Base-by-base conservation (phyloP, 2,113 vertebrate species). In the Empidonax alnorum region DNA sequence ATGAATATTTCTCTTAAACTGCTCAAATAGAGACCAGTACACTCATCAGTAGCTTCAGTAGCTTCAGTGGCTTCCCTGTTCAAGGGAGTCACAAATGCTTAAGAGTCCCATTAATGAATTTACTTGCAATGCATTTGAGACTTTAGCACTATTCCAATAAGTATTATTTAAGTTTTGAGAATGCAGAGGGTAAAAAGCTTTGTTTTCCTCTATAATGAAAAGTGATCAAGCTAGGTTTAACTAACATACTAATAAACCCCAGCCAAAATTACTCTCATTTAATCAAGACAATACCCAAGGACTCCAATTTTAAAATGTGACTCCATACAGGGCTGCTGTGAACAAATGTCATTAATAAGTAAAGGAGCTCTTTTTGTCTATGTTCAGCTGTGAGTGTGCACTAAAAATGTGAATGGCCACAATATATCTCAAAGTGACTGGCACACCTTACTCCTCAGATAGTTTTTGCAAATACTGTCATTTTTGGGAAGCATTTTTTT, bases 1-100 rank as follows among this genome's bases (percentile, higher is more conserved):
- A 20, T 35, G 27, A 20, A 4, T 33, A 27, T 77, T 76, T 83
- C 25, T 78, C 19, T 84, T 35, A 47, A 93, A 21, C 21, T 73
- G n/a, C 21, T 9, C 3, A 49, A 62, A 47, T 33, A 49, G 4
- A 14, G 27, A 53, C 7, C 30, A 79, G 14, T 0, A 3, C 1
- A 1, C 22, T 27, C 49, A 37, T 35, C 35, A 42, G 12, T 41
- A 55, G 10, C 31, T 63, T 35, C 35, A 42, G 12, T 41, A 55
- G 10, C 31, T 63, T 46, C 25, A 41, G 35, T 30, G 30, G 20
- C 53, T 72, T 89, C 28, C 11, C 2, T 44, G 10, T 46, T 89
- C 31, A n/a, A 44, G 39, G 47, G 31, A 68, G 41, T 77, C 15
- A 81, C 35, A 50, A 23, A 87, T 10, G 35, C 25, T 13, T 71